These are phyloP conservation scores for Dasysyrphus albostriatus DNA, from an alignment of 2,888 invertebrate genomes.

Conservation along the genomic window DNA sequence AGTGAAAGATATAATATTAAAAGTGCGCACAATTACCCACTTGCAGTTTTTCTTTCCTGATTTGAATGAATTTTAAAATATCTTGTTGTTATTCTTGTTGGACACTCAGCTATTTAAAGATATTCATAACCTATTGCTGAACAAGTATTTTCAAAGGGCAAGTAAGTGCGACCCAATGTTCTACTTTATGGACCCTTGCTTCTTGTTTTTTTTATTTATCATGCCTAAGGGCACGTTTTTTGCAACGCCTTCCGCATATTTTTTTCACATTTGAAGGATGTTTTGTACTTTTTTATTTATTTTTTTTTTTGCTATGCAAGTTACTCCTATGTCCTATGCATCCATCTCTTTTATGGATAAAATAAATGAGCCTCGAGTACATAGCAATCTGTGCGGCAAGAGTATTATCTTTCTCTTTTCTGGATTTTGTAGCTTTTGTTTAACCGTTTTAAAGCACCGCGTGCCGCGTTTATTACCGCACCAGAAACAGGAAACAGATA, in stretches of 20 bases:
- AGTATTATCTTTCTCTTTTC: slow-evolving; percentile 19
- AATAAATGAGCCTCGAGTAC: slow-evolving; percentile 71
- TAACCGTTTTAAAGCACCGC: slow-evolving; percentile 51
- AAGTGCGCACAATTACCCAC: too few relatives aligned
- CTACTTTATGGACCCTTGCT: not conserved
- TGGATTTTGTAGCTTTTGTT: slow-evolving; percentile 27
- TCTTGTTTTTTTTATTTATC: not conserved
- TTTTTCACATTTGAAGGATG: slow-evolving; percentile 60
- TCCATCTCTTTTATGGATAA: slow-evolving; percentile 56
- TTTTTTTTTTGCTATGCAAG: not conserved
- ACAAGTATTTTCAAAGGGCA: too few relatives aligned
- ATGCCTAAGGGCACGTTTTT: slow-evolving; percentile 35
- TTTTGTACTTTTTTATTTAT: slow-evolving; percentile 6
- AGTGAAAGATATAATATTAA: too few relatives aligned
- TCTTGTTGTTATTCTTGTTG: too few relatives aligned
- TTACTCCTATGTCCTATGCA: slow-evolving; percentile 5
- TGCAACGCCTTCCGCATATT: slow-evolving; percentile 40
- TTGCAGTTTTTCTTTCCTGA: too few relatives aligned
- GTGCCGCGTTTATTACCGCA: slow-evolving; percentile 5
- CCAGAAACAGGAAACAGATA: slow-evolving; percentile 60
- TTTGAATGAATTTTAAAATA: too few relatives aligned
- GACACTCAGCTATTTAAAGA: too few relatives aligned
- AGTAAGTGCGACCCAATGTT: not conserved
- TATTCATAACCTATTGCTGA: too few relatives aligned
- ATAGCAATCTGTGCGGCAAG: slow-evolving; percentile 40